These are phyloP conservation scores for Rhingia campestris DNA, from an alignment of 2,888 invertebrate genomes.

Conservation along the genomic window DNA sequence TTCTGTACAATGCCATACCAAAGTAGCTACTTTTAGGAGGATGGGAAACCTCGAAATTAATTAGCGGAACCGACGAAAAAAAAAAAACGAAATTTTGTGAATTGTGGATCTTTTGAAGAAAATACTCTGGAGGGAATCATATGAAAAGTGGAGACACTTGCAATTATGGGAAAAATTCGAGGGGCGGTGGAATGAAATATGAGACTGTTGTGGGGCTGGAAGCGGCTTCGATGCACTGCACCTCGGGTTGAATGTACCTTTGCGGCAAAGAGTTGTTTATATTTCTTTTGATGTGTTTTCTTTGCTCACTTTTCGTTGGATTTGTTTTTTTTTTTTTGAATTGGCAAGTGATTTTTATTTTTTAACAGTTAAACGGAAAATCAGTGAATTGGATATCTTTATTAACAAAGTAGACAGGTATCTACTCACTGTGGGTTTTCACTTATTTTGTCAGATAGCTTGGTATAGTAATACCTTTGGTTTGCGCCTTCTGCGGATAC, in stretches of 20 bases:
- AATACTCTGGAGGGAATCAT: slow-evolving; percentile 10
- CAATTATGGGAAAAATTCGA: slow-evolving; percentile 26
- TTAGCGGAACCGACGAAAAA: slow-evolving; percentile 40
- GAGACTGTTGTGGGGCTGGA: slow-evolving; percentile 38
- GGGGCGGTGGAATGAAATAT: slow-evolving; percentile 30
- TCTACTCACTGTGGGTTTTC: too few relatives aligned
- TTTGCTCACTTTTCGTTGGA: not conserved
- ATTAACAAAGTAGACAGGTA: not conserved
- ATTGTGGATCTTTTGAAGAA: slow-evolving; percentile 8
- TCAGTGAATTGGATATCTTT: slow-evolving; percentile 19
- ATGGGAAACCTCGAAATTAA: slow-evolving; percentile 30
- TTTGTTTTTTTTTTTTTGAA: not conserved
- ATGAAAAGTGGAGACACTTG: slow-evolving; percentile 8
- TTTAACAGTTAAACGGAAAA: slow-evolving; percentile 16
- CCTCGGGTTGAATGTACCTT: slow-evolving; percentile 47
- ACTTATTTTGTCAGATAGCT: too few relatives aligned
- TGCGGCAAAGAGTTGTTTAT: slow-evolving; percentile 29
- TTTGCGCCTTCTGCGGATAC: too few relatives aligned
- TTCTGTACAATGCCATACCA: not conserved
- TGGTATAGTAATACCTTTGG: too few relatives aligned
- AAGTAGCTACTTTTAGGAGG: not conserved
- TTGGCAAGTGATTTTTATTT: slow-evolving; percentile 35
- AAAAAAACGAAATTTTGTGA: slow-evolving; percentile 5
- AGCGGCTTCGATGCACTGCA: slow-evolving; percentile 19
- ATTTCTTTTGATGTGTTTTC: not conserved